A percentile compares a stretch with the other conserved stretches of the same genome.
phyloP scores from a whole-genome alignment of 2,797 vertebrate species.

The Anguilla marmorata region DNA sequence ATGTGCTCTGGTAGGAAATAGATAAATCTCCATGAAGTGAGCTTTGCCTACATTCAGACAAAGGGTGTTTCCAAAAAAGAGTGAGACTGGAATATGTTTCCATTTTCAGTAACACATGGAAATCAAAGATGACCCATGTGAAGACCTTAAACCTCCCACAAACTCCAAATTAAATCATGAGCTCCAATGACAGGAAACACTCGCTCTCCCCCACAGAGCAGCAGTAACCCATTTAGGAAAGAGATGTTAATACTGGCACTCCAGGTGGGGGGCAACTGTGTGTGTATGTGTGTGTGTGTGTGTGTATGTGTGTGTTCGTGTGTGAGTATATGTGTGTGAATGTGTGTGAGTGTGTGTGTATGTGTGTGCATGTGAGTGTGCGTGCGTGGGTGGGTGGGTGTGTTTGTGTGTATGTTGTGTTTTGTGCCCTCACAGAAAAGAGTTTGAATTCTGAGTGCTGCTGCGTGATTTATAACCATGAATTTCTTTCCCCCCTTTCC shows the following conservation, averaged over 20 bases:
- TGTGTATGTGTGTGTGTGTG: conserved; percentile 2
- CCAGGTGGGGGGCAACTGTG: not conserved
- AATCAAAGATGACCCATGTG: conserved; percentile 36
- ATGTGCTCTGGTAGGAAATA: not conserved
- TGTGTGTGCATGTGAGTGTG: conserved; percentile 47
- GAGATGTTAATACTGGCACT: conserved; percentile 33
- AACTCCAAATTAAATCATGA: conserved; percentile 38
- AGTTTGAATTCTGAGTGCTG: conserved; percentile 33
- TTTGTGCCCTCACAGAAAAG: conserved; percentile 61
- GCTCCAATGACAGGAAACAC: conserved; percentile 35
- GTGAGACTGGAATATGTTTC: conserved; percentile 9
- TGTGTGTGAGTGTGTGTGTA: conserved; percentile 35
- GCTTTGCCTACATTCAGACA: conserved; percentile 22
- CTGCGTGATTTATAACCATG: not conserved
- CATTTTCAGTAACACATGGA: conserved; percentile 31
- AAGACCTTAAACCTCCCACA: conserved; percentile 39
- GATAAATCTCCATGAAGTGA: conserved; percentile 17
- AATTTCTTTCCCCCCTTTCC: not conserved
- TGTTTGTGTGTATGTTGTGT: too few relatives aligned
- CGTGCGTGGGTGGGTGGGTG: too few relatives aligned
- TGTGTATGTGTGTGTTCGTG: not conserved
- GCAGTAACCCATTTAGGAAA: conserved; percentile 40
- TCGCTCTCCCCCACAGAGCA: conserved; percentile 23
- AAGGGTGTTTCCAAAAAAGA: conserved; percentile 11
- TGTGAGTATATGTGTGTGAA: not conserved